Evolutionary conservation across 92 coral and sea anemone genomes (phyloP), one percentile per base, ranked within the genome.

Genomic region (Zoanthus sansibaricus): DNA sequence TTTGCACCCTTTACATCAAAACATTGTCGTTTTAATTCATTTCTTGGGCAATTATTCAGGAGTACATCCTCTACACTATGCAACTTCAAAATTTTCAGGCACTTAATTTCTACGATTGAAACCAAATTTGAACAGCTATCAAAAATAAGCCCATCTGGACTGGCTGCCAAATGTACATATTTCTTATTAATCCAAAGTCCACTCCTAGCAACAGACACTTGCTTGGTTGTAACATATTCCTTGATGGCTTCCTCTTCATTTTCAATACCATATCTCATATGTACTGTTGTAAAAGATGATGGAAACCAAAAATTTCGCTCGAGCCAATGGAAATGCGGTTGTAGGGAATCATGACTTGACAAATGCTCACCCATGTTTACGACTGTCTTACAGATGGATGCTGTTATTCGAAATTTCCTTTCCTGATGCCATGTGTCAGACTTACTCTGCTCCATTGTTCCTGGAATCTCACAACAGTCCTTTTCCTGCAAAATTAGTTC

Each of bases 401-500:
- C 58, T 52, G 58, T 52, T 52, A 52, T 52, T 52, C 58, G 58
- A 52, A 52, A 52, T 52, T 52, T 52, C 58, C 58, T 52, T 52
- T 52, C 58, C 58, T 52, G 58, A 52, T 52, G 58, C 58, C 58
- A 52, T 52, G 58, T 52, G 58, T 52, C 58, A 52, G 58, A 52
- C 58, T 52, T 52, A 52, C 58, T 52, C 58, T 52, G 58, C 58
- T 52, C 58, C 58, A 52, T 52, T 52, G 58, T 52, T 52, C 58
- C 58, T 52, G 58, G 58, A 56, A 56, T 56, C 64, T 56, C 64
- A 56, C 64, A 56, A 56, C 64, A 56, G 64, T 56, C 64, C 64
- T 56, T 56, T 56, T 56, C 64, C 64, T 56, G 64, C 64, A 56
- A 56, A 56, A 56, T 56, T 56, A 56, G 64, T 56, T 56, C 64